A percentile compares a stretch with the other conserved stretches of the same genome.
Conservation (phyloP, 2,797 vertebrate species). For the Esox lucius region DNA sequence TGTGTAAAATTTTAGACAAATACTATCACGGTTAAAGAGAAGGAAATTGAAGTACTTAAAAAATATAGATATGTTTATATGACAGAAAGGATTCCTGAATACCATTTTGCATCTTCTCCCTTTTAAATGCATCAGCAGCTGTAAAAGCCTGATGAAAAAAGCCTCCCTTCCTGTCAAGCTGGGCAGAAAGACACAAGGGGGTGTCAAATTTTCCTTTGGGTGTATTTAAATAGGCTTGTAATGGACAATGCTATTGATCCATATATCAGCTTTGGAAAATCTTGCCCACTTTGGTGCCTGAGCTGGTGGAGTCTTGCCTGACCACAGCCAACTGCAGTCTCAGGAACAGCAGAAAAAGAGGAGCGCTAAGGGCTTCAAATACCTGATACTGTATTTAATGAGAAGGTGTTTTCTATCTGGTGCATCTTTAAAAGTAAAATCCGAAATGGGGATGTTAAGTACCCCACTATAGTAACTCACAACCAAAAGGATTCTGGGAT, state of each 20-base stretch:
- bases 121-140: constrained; percentile 1
- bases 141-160: background rate
- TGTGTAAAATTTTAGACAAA: constrained; percentile 17
- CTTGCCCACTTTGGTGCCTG: background rate
- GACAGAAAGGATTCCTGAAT: background rate
- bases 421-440: background rate
- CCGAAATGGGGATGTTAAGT: background rate
- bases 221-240: constrained; percentile 23
- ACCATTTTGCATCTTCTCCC: constrained; percentile 7
- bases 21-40: constrained; percentile 13
- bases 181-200: constrained; percentile 13
- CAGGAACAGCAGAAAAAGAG: background rate
- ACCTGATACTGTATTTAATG: background rate
- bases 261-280: background rate
- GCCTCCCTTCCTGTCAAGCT: constrained; percentile 28
- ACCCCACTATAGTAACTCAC: background rate
- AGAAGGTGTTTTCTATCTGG: background rate
- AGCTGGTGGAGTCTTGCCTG: background rate
- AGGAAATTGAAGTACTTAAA: background rate
- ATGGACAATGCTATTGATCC: constrained; percentile 34
- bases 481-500: background rate
- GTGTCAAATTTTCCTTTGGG: constrained; percentile 13
- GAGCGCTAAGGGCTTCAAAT: background rate
- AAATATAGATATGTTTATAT: constrained; percentile 8
- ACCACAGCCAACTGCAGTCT: background rate